Percentiles rank a stretch among this genome's conserved stretches.
phyloP scores from a whole-genome alignment of 1,140 invertebrate species.

The Lepidostoma basale region DNA sequence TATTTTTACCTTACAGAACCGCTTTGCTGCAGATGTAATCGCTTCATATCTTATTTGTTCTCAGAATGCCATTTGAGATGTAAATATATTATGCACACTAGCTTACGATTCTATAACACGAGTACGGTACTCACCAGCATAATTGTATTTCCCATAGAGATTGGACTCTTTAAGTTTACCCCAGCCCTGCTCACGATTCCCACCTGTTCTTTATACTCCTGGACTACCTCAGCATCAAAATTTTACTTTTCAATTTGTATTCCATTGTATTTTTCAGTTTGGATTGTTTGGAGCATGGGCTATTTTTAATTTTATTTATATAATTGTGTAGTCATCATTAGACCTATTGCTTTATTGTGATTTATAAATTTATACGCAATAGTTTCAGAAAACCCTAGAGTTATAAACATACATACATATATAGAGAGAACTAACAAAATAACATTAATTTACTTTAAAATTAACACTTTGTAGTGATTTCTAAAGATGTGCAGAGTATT shows the following conservation, averaged over 20 bases:
- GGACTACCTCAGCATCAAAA: conserved; percentile 19
- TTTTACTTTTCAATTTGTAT: not conserved
- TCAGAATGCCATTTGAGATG: conserved; percentile 38
- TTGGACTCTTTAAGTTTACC: conserved; percentile 22
- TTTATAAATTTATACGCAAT: conserved; percentile 64
- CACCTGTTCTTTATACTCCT: not conserved
- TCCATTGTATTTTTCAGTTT: not conserved
- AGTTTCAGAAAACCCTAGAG: conserved; percentile 61
- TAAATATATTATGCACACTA: conserved; percentile 39
- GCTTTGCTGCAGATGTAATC: conserved; percentile 23
- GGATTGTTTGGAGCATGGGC: conserved; percentile 7
- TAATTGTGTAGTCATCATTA: conserved; percentile 61
- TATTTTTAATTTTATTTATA: conserved; percentile 36
- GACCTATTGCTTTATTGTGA: conserved; percentile 64
- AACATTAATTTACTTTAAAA: conserved; percentile 55
- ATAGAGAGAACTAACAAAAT: conserved; percentile 61
- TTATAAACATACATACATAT: conserved; percentile 40
- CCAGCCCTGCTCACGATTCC: conserved; percentile 11
- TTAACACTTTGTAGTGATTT: conserved; percentile 58
- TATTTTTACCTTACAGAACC: conserved; percentile 27
- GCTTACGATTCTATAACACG: conserved; percentile 28
- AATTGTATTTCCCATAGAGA: conserved; percentile 23
- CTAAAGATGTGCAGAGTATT: conserved; percentile 60
- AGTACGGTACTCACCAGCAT: conserved; percentile 25
- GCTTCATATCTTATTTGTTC: conserved; percentile 28